Conservation (phyloP, 2,888 invertebrate species). For the Mimumesa dahlbomi region DNA sequence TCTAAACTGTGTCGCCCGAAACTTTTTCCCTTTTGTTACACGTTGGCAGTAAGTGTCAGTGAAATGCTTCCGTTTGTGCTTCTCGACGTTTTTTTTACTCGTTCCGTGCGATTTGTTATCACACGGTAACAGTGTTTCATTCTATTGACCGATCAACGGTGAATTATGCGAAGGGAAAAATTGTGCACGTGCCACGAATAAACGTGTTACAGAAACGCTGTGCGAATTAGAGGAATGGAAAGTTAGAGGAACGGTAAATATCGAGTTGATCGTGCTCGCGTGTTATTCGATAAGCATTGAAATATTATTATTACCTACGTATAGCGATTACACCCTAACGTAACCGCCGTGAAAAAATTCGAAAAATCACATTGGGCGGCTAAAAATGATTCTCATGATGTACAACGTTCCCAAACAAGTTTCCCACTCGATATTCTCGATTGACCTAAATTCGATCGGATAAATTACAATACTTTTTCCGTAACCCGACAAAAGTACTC, state of each 20-base stretch:
- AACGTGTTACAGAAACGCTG: background rate
- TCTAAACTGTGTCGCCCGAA: slow-evolving; percentile 15
- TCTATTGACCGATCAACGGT: background rate
- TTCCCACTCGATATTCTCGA: too few species aligned
- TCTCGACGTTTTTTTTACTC: slow-evolving; percentile 4
- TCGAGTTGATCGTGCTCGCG: background rate
- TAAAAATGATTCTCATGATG: too few species aligned
- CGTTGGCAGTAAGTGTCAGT: slow-evolving; percentile 12
- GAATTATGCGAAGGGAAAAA: slow-evolving; percentile 4
- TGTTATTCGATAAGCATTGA: background rate
- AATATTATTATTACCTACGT: background rate
- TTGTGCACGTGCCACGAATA: background rate
- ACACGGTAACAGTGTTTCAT: background rate
- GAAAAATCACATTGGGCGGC: too few species aligned
- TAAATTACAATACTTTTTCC: too few species aligned
- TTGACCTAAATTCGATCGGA: too few species aligned
- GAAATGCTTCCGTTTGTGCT: slow-evolving; percentile 13
- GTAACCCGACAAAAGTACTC: too few species aligned
- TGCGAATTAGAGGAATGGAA: background rate
- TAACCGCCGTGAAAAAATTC: too few species aligned
- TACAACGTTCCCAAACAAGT: too few species aligned
- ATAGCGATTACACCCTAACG: too few species aligned
- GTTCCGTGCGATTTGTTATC: background rate
- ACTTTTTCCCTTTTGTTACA: background rate
- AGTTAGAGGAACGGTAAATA: background rate